Percentiles rank a stretch among this genome's conserved stretches.
These are phyloP conservation scores for Maconellicoccus hirsutus DNA, from an alignment of 1,140 invertebrate genomes.

Conservation along the genomic window DNA sequence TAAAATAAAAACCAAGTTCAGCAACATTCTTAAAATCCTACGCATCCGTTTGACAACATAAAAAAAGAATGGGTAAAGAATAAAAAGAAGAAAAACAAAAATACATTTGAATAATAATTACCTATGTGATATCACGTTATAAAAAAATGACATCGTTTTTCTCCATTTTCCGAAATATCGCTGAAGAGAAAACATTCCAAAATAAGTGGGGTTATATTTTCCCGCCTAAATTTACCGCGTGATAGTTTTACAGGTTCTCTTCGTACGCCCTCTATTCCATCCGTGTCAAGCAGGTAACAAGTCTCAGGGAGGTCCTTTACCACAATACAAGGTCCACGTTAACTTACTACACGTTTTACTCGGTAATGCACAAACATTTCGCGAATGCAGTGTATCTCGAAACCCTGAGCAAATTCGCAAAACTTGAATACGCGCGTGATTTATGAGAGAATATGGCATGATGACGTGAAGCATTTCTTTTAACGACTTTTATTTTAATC, in stretches of 20 bases:
- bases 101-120: not conserved
- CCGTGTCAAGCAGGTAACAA: constrained; percentile 15
- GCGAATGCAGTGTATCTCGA: not conserved
- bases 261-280: constrained; percentile 20
- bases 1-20: not conserved
- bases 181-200: not conserved
- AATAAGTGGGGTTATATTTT: constrained; percentile 16
- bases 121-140: not conserved
- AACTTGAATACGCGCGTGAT: not conserved
- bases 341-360: constrained; percentile 16
- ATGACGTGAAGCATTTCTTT: not conserved
- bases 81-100: constrained; percentile 13
- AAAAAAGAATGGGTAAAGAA: not conserved
- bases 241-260: constrained; percentile 19
- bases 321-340: constrained; percentile 18
- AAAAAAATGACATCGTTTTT: not conserved
- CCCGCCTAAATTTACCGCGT: constrained; percentile 19
- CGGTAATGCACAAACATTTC: constrained; percentile 15
- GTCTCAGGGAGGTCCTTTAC: constrained; percentile 18
- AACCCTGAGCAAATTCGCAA: not conserved
- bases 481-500: no score
- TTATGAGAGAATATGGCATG: not conserved
- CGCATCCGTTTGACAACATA: not conserved
- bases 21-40: constrained; percentile 5
- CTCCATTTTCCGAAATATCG: not conserved